Evolutionary conservation across 2,113 vertebrate genomes (phyloP), one percentile per base, ranked within the genome.

Genomic region (Paralichthys olivaceus): DNA sequence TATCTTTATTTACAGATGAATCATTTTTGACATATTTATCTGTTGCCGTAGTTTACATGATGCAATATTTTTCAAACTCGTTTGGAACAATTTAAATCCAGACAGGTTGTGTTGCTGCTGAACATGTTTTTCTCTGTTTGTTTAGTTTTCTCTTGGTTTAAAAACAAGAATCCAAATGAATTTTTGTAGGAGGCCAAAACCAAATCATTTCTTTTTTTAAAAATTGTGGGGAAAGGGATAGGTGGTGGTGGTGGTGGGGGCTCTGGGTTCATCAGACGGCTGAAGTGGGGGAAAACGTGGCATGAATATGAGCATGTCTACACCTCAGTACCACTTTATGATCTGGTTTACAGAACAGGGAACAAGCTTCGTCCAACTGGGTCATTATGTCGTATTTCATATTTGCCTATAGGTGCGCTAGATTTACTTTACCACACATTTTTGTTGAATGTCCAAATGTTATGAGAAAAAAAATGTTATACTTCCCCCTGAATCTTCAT

Each of bases 1-100:
- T 97, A 96, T 96, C 96, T 97, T 97, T 99, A 99, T 99, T 98
- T 99, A 98, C 97, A 99, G 94, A 97, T 97, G 96, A 94, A 91
- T 90, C 83, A 71, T 77, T 69, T 53, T 79, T 91, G 89, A 90
- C 88, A 90, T 87, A 86, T 89, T 91, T 87, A 82, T 92, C 85
- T 81, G 89, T 91, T 90, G 88, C 80, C 70, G 63, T 84, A 82
- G 65, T 83, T 86, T 83, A 71, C 56, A 77, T 82, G 78, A 89
- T 84, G 90, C 80, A 83, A 61, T 87, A 80, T 78, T 87, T 85
- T 83, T 88, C 63, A 79, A 82, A 80, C 63, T 86, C 37, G 0
- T 86, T 85, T 86, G 81, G 40, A 83, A 74, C 73, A 75, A 43
- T 83, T 85, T 85, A 59, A 59, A 76, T 92, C 95, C 96, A 95